phyloP scores from a whole-genome alignment of 2,113 vertebrate species.

The Bothrops jararaca region DNA sequence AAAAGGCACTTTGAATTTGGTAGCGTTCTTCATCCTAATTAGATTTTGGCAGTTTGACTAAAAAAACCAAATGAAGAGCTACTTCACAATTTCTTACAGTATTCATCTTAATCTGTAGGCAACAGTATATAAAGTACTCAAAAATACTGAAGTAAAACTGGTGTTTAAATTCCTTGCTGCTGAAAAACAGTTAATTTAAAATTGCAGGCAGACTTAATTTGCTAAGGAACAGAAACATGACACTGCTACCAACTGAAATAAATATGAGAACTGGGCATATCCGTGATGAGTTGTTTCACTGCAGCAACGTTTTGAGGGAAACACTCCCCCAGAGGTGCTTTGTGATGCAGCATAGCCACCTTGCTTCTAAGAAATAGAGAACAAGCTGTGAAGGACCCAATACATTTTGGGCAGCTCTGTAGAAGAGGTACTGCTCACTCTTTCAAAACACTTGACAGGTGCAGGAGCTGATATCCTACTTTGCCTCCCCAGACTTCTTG shows the following conservation, averaged over 20 bases:
- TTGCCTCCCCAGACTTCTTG: neutral
- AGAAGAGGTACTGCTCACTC: neutral
- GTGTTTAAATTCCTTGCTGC: neutral
- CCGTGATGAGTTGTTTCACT: neutral
- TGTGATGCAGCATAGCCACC: neutral
- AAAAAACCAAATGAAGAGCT: neutral
- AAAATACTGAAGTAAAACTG: neutral
- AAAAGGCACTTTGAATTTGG: conserved; percentile 28
- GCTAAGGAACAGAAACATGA: neutral
- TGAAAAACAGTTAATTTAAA: neutral
- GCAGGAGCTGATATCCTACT: neutral
- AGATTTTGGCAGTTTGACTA: neutral
- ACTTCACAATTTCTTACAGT: conserved; percentile 11
- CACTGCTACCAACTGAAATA: neutral
- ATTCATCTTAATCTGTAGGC: neutral
- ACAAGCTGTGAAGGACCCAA: neutral
- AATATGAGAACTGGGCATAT: neutral
- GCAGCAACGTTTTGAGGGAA: neutral
- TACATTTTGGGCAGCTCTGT: neutral
- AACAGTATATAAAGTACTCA: neutral
- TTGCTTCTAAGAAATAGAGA: neutral
- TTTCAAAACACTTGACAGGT: neutral
- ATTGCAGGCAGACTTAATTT: neutral
- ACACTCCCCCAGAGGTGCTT: neutral
- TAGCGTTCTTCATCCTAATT: conserved; percentile 22